phyloP scores from a whole-genome alignment of 2,797 vertebrate species.

The Mus caroli region DNA sequence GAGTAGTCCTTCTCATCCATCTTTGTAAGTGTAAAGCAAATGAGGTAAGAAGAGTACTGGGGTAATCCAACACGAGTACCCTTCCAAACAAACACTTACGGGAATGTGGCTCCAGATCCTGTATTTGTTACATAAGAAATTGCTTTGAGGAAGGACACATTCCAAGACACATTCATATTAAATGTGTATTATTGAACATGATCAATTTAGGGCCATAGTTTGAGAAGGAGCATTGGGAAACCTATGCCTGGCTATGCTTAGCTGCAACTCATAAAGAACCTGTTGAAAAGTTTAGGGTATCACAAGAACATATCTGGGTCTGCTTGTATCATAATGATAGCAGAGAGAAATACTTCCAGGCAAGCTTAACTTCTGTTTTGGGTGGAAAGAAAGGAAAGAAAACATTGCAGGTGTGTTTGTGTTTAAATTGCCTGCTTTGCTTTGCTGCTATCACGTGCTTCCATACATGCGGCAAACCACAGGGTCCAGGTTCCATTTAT shows the following conservation, averaged over 20 bases:
- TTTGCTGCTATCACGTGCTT: neutral
- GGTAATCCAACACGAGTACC: neutral
- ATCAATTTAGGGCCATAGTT: neutral
- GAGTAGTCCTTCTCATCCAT: neutral
- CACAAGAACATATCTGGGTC: neutral
- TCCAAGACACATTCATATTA: neutral
- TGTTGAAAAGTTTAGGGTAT: too few species aligned
- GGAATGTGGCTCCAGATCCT: neutral
- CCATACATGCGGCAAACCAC: accelerated
- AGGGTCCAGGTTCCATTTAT: neutral
- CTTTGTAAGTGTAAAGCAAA: neutral
- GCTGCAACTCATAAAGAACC: neutral
- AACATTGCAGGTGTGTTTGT: neutral
- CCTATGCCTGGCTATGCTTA: neutral
- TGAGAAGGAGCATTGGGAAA: neutral
- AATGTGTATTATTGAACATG: neutral
- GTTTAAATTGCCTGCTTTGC: neutral
- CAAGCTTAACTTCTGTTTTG: neutral
- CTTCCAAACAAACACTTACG: neutral
- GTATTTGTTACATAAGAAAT: neutral
- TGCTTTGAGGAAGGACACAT: neutral
- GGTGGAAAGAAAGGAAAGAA: neutral
- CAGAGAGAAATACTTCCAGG: neutral
- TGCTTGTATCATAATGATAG: neutral
- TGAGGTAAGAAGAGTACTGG: too few species aligned